These are phyloP conservation scores for Apotomis capreana DNA, from an alignment of 2,888 invertebrate species.

Conservation along the genomic window DNA sequence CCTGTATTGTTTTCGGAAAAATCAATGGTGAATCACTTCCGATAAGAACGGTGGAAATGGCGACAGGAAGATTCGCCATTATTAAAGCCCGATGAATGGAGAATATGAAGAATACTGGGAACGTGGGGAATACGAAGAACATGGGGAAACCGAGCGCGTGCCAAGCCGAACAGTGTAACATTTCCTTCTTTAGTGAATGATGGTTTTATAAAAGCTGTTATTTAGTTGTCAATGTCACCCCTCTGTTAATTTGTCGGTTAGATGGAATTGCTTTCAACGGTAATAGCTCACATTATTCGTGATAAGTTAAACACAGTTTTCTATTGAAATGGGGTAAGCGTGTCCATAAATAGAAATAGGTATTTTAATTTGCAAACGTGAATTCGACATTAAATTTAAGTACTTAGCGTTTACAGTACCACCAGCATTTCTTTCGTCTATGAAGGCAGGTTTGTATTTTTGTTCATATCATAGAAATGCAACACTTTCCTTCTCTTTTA, in stretches of 20 bases:
- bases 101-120: conserved; percentile 16
- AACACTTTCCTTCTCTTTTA: no score
- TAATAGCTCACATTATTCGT: conserved; percentile 29
- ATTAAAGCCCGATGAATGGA: conserved; percentile 70
- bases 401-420: background rate
- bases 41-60: conserved; percentile 61
- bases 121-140: conserved; percentile 11
- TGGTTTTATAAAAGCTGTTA: conserved; percentile 74
- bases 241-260: conserved; percentile 56
- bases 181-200: conserved; percentile 66
- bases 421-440: no score
- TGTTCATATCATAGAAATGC: no score
- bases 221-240: conserved; percentile 66
- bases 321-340: conserved; percentile 14
- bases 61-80: conserved; percentile 78
- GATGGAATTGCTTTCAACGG: conserved; percentile 34
- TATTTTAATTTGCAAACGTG: background rate
- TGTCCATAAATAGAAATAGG: conserved; percentile 10
- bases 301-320: conserved; percentile 7
- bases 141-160: conserved; percentile 58
- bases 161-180: conserved; percentile 63
- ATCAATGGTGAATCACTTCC: conserved; percentile 79
- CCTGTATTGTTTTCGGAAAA: conserved; percentile 79
- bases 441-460: no score
- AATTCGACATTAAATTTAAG: background rate